These are phyloP conservation scores for Lasiommata megera DNA, from an alignment of 2,888 invertebrate genomes.

Conservation along the genomic window DNA sequence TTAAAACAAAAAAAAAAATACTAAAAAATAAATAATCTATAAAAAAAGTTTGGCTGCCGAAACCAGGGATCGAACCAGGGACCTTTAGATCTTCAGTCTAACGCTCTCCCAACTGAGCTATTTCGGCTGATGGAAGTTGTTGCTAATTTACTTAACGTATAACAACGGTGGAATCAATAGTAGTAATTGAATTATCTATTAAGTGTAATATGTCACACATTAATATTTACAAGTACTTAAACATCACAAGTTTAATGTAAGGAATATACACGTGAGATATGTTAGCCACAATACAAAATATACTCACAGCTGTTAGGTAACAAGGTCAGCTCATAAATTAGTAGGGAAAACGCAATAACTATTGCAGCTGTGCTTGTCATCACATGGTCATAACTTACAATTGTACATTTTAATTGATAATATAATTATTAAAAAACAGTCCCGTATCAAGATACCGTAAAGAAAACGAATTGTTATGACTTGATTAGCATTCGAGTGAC, in stretches of 20 bases:
- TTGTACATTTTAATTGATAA: not conserved
- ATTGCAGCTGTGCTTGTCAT: conserved; percentile 22
- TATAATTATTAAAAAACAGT: not conserved
- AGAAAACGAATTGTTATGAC: not conserved
- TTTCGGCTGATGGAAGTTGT: not conserved
- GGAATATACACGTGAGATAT: too few species aligned
- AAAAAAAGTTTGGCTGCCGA: not conserved
- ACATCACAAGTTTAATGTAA: too few species aligned
- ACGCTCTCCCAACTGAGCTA: conserved; percentile 10
- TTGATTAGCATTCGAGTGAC: not conserved
- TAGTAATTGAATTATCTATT: too few species aligned
- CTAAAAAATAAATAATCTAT: too few species aligned
- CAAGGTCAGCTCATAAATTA: conserved; percentile 23
- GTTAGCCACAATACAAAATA: not conserved
- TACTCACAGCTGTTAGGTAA: conserved; percentile 17
- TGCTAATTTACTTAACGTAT: not conserved
- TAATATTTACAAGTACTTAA: too few species aligned
- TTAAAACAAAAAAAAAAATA: too few species aligned
- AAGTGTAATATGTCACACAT: too few species aligned
- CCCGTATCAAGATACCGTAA: too few species aligned
- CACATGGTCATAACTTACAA: not conserved
- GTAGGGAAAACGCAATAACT: conserved; percentile 19
- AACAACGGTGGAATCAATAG: too few species aligned
- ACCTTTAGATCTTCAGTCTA: conserved; percentile 10
- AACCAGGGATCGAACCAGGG: conserved; percentile 12